These are phyloP conservation scores for Cephalophus harveyi DNA, from an alignment of 2,113 vertebrate species.

Conservation along the genomic window DNA sequence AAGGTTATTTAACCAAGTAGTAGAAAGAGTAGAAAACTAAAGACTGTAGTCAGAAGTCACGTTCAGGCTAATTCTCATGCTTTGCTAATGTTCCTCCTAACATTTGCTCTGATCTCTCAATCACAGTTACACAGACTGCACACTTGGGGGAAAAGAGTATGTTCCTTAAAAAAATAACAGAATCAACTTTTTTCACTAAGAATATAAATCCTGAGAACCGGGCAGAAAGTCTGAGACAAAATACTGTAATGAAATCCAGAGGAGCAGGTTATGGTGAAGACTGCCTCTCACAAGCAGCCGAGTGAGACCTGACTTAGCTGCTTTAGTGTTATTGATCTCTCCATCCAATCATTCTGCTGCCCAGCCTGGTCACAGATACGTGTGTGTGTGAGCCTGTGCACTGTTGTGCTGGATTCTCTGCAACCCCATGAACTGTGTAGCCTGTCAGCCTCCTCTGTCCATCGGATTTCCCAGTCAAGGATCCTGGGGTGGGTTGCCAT, in stretches of 20 bases:
- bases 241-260: not conserved
- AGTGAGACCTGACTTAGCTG: not conserved
- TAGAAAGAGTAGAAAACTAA: not conserved
- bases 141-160: not conserved
- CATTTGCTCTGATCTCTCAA: not conserved
- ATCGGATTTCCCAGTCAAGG: not conserved
- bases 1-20: conserved; percentile 1
- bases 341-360: not conserved
- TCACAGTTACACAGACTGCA: not conserved
- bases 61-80: not conserved
- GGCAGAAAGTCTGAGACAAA: not conserved
- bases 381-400: not conserved
- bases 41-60: not conserved
- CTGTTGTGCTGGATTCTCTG: not conserved
- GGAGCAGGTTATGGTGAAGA: not conserved
- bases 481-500: not conserved
- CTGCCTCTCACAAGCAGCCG: not conserved
- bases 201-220: not conserved
- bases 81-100: not conserved
- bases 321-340: not conserved
- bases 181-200: not conserved
- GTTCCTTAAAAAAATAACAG: not conserved
- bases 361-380: not conserved
- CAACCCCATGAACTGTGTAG: not conserved
- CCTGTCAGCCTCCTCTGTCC: not conserved